phyloP scores from a whole-genome alignment of 2,888 invertebrate genomes.

The Macrophya alboannulata region DNA sequence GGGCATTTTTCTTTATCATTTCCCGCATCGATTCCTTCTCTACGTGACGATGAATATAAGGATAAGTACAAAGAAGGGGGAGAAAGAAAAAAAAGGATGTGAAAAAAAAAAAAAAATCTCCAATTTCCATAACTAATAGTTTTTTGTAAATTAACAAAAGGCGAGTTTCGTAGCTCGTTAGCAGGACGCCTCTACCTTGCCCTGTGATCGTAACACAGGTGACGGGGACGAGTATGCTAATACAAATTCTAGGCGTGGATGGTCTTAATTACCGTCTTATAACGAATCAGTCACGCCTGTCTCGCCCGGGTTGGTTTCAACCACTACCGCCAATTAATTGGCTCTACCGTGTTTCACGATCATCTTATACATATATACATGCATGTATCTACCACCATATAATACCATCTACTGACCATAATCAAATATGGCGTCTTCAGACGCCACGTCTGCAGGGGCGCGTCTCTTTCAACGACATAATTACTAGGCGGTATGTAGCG shows the following conservation, averaged over 20 bases:
- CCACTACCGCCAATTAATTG: conserved; percentile 46
- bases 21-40: neutral
- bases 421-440: conserved; percentile 59
- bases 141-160: neutral
- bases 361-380: neutral
- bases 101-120: conserved; percentile 26
- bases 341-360: neutral
- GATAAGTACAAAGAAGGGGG: neutral
- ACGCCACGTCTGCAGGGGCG: conserved; percentile 59
- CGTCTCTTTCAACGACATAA: conserved; percentile 29
- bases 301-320: conserved; percentile 59
- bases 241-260: conserved; percentile 61
- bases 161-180: conserved; percentile 9
- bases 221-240: conserved; percentile 72
- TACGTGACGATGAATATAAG: neutral
- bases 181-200: conserved; percentile 54
- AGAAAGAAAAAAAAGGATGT: neutral
- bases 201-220: conserved; percentile 55
- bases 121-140: neutral
- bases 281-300: conserved; percentile 76
- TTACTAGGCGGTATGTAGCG: neutral
- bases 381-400: neutral
- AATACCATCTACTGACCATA: conserved; percentile 14
- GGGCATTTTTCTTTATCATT: neutral
- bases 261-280: conserved; percentile 75